Evolutionary conservation across 2,888 invertebrate species (phyloP).

Genomic region (Peribatodes rhomboidaria): DNA sequence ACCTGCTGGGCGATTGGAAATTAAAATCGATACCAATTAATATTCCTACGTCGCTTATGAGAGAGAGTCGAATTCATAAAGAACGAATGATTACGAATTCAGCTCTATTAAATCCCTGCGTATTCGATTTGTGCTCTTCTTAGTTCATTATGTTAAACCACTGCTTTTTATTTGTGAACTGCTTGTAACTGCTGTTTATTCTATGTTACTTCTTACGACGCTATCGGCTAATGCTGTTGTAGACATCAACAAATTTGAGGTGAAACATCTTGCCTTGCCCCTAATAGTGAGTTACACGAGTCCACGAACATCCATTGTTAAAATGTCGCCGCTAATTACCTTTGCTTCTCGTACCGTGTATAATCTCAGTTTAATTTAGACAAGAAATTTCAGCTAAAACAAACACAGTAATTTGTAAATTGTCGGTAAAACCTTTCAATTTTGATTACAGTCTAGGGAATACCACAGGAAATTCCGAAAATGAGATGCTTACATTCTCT

Average conservation of each 20-base stretch:
- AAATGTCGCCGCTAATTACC: constrained; percentile 44
- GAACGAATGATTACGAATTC: constrained; percentile 34
- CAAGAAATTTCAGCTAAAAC: constrained; percentile 20
- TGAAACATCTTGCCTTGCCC: constrained; percentile 63
- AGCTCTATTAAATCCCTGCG: constrained; percentile 26
- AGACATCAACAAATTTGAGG: constrained; percentile 45
- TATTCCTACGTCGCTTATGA: constrained; percentile 55
- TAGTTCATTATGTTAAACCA: not conserved
- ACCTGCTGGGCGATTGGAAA: constrained; percentile 61
- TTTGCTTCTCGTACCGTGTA: constrained; percentile 35
- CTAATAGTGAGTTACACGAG: constrained; percentile 51
- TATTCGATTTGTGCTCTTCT: not conserved
- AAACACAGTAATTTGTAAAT: constrained; percentile 11
- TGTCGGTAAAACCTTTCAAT: constrained; percentile 22
- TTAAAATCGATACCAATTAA: constrained; percentile 62
- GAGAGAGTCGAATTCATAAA: too few relatives aligned
- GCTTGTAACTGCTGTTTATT: too few relatives aligned
- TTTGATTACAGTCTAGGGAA: constrained; percentile 16
- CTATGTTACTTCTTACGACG: not conserved
- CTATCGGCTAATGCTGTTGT: constrained; percentile 3
- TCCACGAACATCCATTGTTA: constrained; percentile 54
- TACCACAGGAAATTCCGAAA: constrained; percentile 29
- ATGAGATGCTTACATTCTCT: constrained; percentile 19
- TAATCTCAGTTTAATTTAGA: constrained; percentile 30
- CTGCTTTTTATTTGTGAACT: not conserved